Evolutionary conservation across 1,140 invertebrate species (phyloP), one percentile per base, ranked within the genome.

Genomic region (Oncopodura yosiiana): DNA sequence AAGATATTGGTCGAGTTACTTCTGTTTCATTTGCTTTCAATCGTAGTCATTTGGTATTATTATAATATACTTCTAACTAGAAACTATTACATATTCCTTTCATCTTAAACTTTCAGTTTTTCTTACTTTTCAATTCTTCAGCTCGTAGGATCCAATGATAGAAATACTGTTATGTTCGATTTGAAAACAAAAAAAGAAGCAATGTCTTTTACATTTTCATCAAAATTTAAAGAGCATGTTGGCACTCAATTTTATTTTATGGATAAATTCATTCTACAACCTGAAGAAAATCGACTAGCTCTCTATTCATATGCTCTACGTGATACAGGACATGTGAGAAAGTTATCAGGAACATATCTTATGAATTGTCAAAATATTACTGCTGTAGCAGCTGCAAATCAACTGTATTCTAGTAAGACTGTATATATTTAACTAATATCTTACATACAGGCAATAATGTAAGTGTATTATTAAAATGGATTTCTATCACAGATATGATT

Each of bases 221-320:
- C 61, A 8, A 59, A 60, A 32, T 63, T 63, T 29, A 63, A 63
- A 26, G 61, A 63, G 21, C 57, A 59, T 23, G 39, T 63, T 32
- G 21, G 36, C 21, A 8, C 53, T 6, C 61, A 60, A 27, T 63
- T 63, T 37, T 63, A 63, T 26, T 63, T 49, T 23, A 53, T 63
- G 56, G 61, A 63, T 32, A 63, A 63, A 19, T 63, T 59, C 27
- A 49, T 63, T 45, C 11, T 59, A 8, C 61, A 63, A 42, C 53
- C 56, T 0, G 53, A 63, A 54, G 56, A 56, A 19, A 63, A 56
- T 24, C 50, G 46, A 2, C 19, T 63, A 27, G 56, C 32, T 5
- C 32, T 63, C 2, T 63, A 63, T 26, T 52, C 61, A 16, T 56
- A 41, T 16, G 34, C 39, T 3, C 16, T 49, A 6, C 16, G 52